Evolutionary conservation across 2,888 invertebrate genomes (phyloP).

Genomic region (Gari tellinella): DNA sequence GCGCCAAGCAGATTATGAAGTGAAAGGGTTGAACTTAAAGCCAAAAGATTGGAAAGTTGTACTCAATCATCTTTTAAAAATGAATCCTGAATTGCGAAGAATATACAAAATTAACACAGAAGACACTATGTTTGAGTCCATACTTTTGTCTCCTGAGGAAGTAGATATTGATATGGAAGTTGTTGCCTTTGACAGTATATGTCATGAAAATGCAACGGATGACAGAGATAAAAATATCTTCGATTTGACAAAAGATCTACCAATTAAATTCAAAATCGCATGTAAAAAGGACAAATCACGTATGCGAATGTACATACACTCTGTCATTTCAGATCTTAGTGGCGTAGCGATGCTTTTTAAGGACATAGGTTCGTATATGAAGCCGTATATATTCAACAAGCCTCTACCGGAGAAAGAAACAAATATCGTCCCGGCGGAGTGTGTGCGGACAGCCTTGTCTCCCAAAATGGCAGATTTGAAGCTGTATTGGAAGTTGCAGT

Average conservation of each 20-base stretch:
- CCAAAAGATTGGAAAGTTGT: constrained; percentile 38
- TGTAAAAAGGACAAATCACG: constrained; percentile 18
- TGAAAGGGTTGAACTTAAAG: constrained; percentile 29
- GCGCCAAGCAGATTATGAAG: constrained; percentile 39
- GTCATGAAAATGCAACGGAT: constrained; percentile 15
- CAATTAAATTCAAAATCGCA: constrained; percentile 39
- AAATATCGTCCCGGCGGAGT: constrained; percentile 26
- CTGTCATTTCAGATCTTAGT: constrained; percentile 26
- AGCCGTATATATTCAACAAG: constrained; percentile 26
- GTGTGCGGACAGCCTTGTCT: constrained; percentile 16
- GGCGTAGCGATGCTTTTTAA: constrained; percentile 33
- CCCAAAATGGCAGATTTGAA: constrained; percentile 33
- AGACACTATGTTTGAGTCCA: constrained; percentile 15
- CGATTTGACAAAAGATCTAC: constrained; percentile 36
- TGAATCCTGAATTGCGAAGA: constrained; percentile 41
- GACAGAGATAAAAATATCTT: constrained; percentile 24
- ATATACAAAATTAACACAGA: constrained; percentile 25
- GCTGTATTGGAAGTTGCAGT: constrained; percentile 33
- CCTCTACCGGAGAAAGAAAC: constrained; percentile 29
- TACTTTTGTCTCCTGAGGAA: constrained; percentile 8
- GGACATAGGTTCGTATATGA: constrained; percentile 35
- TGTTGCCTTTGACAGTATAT: constrained; percentile 29
- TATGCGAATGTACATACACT: constrained; percentile 36
- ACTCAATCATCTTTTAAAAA: constrained; percentile 36
- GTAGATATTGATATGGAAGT: constrained; percentile 26